Base-by-base conservation (phyloP, 2,797 vertebrate genomes). In the Petrocephalus schoutedeni region DNA sequence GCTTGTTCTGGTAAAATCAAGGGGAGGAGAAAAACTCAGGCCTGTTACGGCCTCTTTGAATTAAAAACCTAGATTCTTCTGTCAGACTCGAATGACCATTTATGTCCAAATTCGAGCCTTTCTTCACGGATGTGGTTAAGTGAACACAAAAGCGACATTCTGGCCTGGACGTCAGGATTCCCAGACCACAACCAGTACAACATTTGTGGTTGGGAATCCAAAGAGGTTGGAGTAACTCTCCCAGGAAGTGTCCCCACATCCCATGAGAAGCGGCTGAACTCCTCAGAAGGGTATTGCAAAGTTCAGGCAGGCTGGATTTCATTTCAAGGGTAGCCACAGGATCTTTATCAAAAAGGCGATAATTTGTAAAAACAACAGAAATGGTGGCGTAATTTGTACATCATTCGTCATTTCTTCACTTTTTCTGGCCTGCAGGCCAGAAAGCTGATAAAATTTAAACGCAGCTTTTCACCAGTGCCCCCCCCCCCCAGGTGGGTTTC, bases 401-500 rank as follows among this genome's bases (percentile, higher is more conserved):
- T 28, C 28, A 28, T 28, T 28, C 1, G 28, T 28, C 28, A 28
- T 28, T 85, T 14, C n/a, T 85, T 56, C n/a, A 4, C 51, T 2
- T 58, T 58, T 28, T 32, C 54, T 53, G 51, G 51, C 83, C 21
- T 32, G 21, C 23, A 85, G 12, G 14, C 53, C 28, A 51, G 21
- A 85, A 84, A 54, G 51, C 51, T 54, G n/a, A 32, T 86, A 58
- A 86, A 32, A 36, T 82, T 59, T 41, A 58, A 36, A 45, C 36
- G 36, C 6, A 77, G 0, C 71, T 45, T 77, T 41, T 45, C 71
- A 45, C n/a, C 14, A 6, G 54, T 10, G 28, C 28, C 32, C 53
- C 32, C 32, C 3, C 16, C 3, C 45, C 59, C 9, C 89, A 99
- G 98, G 97, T 99, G 89, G 97, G 98, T 3, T 99, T 99, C 95